Base-by-base conservation (phyloP, 2,888 invertebrate genomes). In the Hartigia nigra region DNA sequence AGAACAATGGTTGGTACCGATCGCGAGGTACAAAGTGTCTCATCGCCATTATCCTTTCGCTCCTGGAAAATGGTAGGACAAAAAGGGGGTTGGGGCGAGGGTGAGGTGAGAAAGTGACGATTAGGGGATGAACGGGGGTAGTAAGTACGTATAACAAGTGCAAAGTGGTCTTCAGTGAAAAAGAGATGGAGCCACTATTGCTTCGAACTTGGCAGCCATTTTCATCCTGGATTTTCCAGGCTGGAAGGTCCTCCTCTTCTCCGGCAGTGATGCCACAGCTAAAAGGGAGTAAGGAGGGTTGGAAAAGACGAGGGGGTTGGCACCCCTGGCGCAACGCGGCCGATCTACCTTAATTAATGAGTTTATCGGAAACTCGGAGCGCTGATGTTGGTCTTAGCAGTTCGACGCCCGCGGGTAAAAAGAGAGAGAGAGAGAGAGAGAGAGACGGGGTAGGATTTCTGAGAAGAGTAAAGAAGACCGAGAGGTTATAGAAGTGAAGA, bases 331-430 rank as follows among this genome's bases (percentile, higher is more conserved):
- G 72, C 34, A 72, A 9, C 9, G 39, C 39, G 70, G 77, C 85
- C 85, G 85, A 88, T 88, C 85, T 84, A 85, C 86, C 87, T 91
- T 90, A 90, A 91, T 90, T 91, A 91, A 90, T 91, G 90, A 91
- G 89, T 90, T 91, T 90, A 91, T 91, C 88, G 90, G 88, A 87
- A 90, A 90, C 87, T 88, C 84, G 82, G 84, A 81, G 81, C 81
- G 83, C 81, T 79, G 87, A 86, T 87, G 87, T 86, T 86, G 87
- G 87, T 86, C 87, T 86, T 85, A 82, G 84, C 83, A 80, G 81
- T 78, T 81, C 81, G 80, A 77, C 81, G 81, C 81, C 83, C n/a
- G 34, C 35, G 77, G 39, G 76, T 39, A 31, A 69, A 11, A 39
- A 70, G 78, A 78, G 75, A 37, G 34, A 35, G 39, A 69, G 69